A percentile compares a stretch with the other conserved stretches of the same genome.
Evolutionary conservation across 1,140 invertebrate species (phyloP).

Genomic region (Heliconius hewitsoni): DNA sequence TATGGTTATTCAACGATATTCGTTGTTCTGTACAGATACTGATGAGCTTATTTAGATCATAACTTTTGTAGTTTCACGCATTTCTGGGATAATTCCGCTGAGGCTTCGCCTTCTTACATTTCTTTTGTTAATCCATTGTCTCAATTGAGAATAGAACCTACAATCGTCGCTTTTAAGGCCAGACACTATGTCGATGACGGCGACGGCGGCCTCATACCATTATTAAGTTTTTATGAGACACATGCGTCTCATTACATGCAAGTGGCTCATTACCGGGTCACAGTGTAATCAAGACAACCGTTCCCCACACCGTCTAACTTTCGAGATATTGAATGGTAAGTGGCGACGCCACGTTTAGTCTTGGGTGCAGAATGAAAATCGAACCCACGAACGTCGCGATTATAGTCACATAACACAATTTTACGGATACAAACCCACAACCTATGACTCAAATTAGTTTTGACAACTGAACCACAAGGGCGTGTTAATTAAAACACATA

Average conservation of each 20-base stretch:
- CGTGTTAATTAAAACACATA: conserved; percentile 5
- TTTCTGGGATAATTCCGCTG: neutral
- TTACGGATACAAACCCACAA: neutral
- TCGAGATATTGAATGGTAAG: neutral
- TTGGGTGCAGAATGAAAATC: neutral
- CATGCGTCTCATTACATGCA: no score
- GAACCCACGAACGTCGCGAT: no score
- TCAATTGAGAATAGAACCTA: no score
- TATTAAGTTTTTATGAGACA: no score
- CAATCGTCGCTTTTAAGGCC: no score
- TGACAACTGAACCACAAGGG: neutral
- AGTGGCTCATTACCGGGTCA: no score
- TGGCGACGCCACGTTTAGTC: neutral
- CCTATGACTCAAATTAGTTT: neutral
- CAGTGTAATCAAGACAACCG: neutral
- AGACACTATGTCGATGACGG: no score
- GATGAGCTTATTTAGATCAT: no score
- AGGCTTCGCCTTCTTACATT: neutral
- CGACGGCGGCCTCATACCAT: no score
- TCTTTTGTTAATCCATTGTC: neutral
- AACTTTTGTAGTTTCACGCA: neutral
- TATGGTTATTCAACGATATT: neutral
- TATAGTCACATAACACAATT: neutral
- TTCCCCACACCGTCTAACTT: neutral
- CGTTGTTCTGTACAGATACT: neutral